Conservation (phyloP, 2,888 invertebrate species). For the Drosophila nigricruria region DNA sequence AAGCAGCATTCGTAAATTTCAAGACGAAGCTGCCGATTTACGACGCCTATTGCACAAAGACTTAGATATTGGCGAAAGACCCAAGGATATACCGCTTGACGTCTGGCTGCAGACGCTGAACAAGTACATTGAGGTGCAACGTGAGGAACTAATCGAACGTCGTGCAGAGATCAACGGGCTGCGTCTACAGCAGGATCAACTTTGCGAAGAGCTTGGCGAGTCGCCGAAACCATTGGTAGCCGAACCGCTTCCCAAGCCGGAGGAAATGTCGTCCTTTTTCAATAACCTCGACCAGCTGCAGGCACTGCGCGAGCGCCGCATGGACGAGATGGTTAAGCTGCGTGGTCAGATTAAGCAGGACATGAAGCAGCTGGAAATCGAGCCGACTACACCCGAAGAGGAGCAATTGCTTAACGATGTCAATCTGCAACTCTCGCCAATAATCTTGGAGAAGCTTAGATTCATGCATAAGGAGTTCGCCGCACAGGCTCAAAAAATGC, state of each 20-base stretch:
- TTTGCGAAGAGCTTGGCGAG: slow-evolving; percentile 83
- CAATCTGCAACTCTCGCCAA: slow-evolving; percentile 87
- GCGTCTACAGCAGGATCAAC: slow-evolving; percentile 85
- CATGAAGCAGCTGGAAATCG: slow-evolving; percentile 82
- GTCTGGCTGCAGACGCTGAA: slow-evolving; percentile 87
- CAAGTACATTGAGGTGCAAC: slow-evolving; percentile 87
- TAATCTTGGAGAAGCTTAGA: slow-evolving; percentile 88
- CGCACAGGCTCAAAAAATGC: slow-evolving; percentile 87
- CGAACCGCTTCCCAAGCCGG: slow-evolving; percentile 87
- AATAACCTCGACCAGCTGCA: slow-evolving; percentile 87
- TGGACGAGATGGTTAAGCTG: slow-evolving; percentile 81
- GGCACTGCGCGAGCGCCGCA: slow-evolving; percentile 87
- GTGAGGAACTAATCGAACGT: slow-evolving; percentile 86
- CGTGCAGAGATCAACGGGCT: slow-evolving; percentile 85
- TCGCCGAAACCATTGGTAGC: slow-evolving; percentile 72
- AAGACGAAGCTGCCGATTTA: too few relatives aligned
- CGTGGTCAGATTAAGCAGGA: slow-evolving; percentile 84
- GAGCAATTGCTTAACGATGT: slow-evolving; percentile 85
- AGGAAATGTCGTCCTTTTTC: slow-evolving; percentile 87
- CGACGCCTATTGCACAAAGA: too few relatives aligned
- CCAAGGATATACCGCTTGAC: slow-evolving; percentile 82
- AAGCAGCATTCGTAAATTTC: too few relatives aligned
- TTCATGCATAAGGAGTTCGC: slow-evolving; percentile 87
- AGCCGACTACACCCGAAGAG: slow-evolving; percentile 72
- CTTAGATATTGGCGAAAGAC: too few relatives aligned